A percentile compares a stretch with the other conserved stretches of the same genome.
These are phyloP conservation scores for Nyctibius grandis DNA, from an alignment of 2,797 vertebrate genomes.

Conservation along the genomic window DNA sequence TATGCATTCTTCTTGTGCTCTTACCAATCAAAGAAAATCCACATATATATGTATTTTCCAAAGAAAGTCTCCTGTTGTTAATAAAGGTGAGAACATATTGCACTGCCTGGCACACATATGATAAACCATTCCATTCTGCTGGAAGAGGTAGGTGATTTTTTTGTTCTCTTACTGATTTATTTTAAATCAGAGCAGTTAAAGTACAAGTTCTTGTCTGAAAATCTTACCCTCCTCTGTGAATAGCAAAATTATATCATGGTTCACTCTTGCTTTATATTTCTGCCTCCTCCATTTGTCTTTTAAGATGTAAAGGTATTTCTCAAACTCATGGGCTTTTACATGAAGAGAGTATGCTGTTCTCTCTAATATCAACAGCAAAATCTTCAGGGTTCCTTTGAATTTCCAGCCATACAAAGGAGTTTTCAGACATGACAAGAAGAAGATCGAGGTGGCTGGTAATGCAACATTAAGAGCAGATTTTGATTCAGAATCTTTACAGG, in stretches of 20 bases:
- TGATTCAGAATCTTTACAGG: conserved; percentile 12
- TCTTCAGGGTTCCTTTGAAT: background rate
- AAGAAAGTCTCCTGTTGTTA: background rate
- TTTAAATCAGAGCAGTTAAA: background rate
- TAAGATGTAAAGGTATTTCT: background rate
- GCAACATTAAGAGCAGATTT: conserved; percentile 27
- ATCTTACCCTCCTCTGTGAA: background rate
- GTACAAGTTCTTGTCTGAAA: background rate
- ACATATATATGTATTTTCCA: background rate
- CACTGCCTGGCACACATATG: background rate
- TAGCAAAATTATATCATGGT: background rate
- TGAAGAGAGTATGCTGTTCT: background rate
- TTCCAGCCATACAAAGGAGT: background rate
- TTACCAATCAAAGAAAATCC: background rate
- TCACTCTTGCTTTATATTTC: background rate
- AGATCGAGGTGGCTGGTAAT: background rate
- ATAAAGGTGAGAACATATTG: background rate
- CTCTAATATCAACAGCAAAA: background rate
- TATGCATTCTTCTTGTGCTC: background rate
- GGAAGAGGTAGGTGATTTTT: background rate
- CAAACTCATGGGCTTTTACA: background rate
- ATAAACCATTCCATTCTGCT: background rate
- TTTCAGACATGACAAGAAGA: background rate
- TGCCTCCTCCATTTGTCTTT: background rate
- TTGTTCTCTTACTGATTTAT: background rate